Percentiles rank a stretch among this genome's conserved stretches.
These are phyloP conservation scores for Sebastes goodei DNA, from an alignment of 2,797 vertebrate species.

Conservation along the genomic window DNA sequence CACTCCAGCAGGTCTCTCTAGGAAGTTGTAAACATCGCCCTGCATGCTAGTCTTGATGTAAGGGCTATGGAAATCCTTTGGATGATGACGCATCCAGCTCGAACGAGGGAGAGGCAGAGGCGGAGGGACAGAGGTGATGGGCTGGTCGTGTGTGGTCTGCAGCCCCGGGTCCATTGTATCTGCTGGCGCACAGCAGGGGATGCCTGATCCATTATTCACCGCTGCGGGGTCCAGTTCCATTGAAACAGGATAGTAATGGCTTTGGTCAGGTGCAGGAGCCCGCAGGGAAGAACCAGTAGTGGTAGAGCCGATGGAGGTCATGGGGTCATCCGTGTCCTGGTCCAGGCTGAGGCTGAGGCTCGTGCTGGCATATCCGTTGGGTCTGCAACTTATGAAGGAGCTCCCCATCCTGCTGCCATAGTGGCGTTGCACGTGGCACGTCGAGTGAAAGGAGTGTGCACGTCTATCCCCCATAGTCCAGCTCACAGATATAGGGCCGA, in stretches of 20 bases:
- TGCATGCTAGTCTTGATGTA: slow-evolving; percentile 90
- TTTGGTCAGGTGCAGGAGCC: slow-evolving; percentile 48
- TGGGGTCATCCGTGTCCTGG: slow-evolving; percentile 56
- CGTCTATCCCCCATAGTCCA: slow-evolving; percentile 68
- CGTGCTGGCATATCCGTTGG: slow-evolving; percentile 73
- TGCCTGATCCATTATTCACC: slow-evolving; percentile 84
- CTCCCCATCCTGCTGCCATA: slow-evolving; percentile 65
- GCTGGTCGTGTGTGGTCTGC: slow-evolving; percentile 62
- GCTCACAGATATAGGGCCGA: not conserved
- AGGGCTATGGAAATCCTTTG: slow-evolving; percentile 81
- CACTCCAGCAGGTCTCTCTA: slow-evolving; percentile 91
- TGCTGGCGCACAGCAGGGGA: slow-evolving; percentile 59
- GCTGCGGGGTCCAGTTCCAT: slow-evolving; percentile 76
- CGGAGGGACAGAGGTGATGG: slow-evolving; percentile 50
- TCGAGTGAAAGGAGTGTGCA: slow-evolving; percentile 69
- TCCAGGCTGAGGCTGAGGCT: slow-evolving; percentile 56
- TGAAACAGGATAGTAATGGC: slow-evolving; percentile 84
- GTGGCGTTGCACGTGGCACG: slow-evolving; percentile 70
- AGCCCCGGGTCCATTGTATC: slow-evolving; percentile 73
- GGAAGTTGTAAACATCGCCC: slow-evolving; percentile 93
- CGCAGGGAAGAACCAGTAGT: slow-evolving; percentile 43
- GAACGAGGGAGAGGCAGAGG: slow-evolving; percentile 49
- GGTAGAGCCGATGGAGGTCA: slow-evolving; percentile 12
- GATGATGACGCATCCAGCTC: slow-evolving; percentile 70
- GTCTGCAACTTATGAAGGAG: slow-evolving; percentile 60